Percentiles rank a stretch among this genome's conserved stretches.
Conservation (phyloP, 2,797 vertebrate species). For the Tolypeutes matacus region DNA sequence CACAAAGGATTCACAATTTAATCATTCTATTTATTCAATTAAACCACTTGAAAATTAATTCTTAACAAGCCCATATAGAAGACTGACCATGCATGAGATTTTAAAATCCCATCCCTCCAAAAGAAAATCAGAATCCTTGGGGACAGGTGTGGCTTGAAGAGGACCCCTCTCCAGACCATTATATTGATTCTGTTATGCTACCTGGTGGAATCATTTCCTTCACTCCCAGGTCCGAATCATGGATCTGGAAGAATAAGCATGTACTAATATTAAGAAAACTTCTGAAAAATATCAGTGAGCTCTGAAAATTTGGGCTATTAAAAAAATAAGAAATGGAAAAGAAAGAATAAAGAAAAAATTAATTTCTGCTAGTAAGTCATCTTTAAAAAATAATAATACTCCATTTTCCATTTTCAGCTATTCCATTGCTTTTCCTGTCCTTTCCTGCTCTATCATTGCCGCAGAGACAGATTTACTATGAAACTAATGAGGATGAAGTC, state of each 20-base stretch:
- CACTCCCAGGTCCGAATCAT: background rate
- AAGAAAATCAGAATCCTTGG: background rate
- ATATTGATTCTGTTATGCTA: background rate
- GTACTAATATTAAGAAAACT: background rate
- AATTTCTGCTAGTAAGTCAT: background rate
- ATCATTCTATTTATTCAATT: conserved; percentile 39
- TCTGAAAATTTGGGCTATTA: background rate
- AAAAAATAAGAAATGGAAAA: background rate
- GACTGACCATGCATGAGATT: background rate
- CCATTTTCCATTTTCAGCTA: background rate
- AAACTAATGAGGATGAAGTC: background rate
- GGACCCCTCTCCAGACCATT: background rate
- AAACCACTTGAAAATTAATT: conserved; percentile 40
- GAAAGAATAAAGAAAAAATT: background rate
- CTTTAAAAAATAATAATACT: background rate
- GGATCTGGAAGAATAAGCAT: background rate
- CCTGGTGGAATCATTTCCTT: background rate
- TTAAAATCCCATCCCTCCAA: background rate
- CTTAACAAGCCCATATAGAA: conserved; percentile 3
- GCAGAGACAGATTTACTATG: background rate
- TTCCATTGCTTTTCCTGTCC: background rate
- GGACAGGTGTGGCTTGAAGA: background rate
- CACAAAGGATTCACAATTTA: background rate
- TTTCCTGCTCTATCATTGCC: background rate
- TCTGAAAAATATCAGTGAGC: background rate